Conservation (phyloP, 2,797 vertebrate species). For the Acanthurus lineatus region DNA sequence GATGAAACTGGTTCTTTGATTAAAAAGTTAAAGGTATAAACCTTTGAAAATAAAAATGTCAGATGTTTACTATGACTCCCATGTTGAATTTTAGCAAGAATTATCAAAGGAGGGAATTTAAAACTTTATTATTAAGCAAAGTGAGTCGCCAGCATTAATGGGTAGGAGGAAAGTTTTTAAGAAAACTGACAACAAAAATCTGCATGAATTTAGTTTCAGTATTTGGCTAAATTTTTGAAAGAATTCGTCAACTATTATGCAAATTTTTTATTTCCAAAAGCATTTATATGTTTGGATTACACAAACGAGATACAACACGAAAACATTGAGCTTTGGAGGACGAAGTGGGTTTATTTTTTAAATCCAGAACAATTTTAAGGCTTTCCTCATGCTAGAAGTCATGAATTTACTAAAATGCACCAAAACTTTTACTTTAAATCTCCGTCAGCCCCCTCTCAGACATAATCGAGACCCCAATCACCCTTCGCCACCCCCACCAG, state of each 20-base stretch:
- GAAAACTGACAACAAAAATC: no score
- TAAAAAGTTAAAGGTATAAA: not conserved
- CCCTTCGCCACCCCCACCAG: not conserved
- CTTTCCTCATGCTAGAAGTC: no score
- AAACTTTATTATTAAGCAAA: no score
- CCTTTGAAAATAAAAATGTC: not conserved
- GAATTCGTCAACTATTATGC: not conserved
- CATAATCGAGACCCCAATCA: not conserved
- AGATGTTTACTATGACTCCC: not conserved
- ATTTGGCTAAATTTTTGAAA: not conserved
- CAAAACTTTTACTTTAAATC: not conserved
- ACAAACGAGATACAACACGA: not conserved
- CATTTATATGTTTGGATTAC: not conserved
- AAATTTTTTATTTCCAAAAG: not conserved
- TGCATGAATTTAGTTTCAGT: not conserved
- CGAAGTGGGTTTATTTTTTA: no score
- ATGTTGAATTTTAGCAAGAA: not conserved
- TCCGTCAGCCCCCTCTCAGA: not conserved
- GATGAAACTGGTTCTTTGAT: not conserved
- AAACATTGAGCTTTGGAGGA: not conserved
- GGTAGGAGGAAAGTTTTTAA: no score
- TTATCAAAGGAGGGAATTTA: no score
- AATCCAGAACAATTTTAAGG: no score
- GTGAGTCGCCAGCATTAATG: no score
- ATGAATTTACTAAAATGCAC: no score